Evolutionary conservation across 2,888 invertebrate genomes (phyloP).

Genomic region (Sclerodermus sp.): DNA sequence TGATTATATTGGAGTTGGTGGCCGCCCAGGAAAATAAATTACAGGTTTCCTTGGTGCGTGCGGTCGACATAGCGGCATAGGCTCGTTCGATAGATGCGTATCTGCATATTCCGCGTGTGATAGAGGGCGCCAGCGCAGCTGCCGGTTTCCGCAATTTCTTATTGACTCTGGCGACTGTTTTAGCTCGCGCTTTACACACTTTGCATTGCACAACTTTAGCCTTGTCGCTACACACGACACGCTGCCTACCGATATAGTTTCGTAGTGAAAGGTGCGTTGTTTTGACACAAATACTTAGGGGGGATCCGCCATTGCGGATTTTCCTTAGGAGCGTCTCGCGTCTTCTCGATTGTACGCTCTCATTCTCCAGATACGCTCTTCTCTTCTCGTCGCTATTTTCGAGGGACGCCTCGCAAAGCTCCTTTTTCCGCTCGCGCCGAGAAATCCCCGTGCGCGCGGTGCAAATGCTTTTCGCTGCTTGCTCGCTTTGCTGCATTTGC

Average conservation of each 20-base stretch:
- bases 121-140: constrained; percentile 46
- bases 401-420: too few relatives aligned
- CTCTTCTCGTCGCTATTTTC: too few relatives aligned
- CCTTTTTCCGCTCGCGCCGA: too few relatives aligned
- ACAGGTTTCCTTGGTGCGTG: constrained; percentile 50
- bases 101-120: constrained; percentile 42
- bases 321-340: too few relatives aligned
- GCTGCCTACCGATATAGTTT: background rate
- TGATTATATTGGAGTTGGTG: constrained; percentile 52
- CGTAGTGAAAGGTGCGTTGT: background rate
- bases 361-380: too few relatives aligned
- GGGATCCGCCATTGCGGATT: background rate
- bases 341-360: too few relatives aligned
- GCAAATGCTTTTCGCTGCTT: too few relatives aligned
- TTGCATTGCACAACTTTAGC: background rate
- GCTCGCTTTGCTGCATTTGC: too few relatives aligned
- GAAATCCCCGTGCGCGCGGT: too few relatives aligned
- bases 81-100: constrained; percentile 53
- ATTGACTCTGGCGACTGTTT: constrained; percentile 22
- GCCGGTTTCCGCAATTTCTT: constrained; percentile 44
- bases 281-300: background rate
- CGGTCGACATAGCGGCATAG: constrained; percentile 50
- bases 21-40: constrained; percentile 52
- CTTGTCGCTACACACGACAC: background rate
- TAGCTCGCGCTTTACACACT: too few relatives aligned